Evolutionary conservation across 1,140 invertebrate species (phyloP).

Genomic region (Ceratosolen solmsi): DNA sequence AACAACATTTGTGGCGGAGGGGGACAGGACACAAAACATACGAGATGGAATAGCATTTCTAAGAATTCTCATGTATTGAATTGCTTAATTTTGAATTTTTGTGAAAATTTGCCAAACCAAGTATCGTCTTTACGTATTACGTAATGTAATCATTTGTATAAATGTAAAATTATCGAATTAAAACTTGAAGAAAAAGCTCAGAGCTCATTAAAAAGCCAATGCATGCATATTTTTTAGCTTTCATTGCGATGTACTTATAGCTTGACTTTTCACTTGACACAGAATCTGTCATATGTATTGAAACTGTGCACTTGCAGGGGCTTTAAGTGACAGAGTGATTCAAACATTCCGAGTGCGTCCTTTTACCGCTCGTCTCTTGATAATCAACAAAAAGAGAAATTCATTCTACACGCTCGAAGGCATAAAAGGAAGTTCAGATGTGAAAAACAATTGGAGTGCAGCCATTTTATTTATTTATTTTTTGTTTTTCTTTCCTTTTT

Average conservation of each 20-base stretch:
- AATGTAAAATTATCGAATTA: no score
- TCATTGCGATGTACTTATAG: neutral
- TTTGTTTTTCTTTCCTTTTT: no score
- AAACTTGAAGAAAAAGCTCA: no score
- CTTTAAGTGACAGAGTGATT: conserved; percentile 48
- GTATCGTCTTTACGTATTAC: no score
- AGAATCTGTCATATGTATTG: neutral
- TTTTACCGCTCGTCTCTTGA: conserved; percentile 29
- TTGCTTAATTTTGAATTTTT: no score
- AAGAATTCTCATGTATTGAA: no score
- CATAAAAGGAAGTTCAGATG: conserved; percentile 17
- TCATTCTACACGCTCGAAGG: neutral
- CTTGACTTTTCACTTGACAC: neutral
- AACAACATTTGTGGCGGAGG: no score
- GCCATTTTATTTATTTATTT: neutral
- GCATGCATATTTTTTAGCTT: neutral
- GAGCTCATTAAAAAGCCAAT: no score
- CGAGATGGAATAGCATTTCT: no score
- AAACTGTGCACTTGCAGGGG: conserved; percentile 38
- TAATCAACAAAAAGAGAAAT: conserved; percentile 42
- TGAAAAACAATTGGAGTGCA: conserved; percentile 4
- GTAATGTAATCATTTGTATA: no score
- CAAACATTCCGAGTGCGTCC: conserved; percentile 23
- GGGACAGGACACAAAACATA: no score
- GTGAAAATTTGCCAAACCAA: no score